Evolutionary conservation across 1,140 invertebrate genomes (phyloP), one percentile per base, ranked within the genome.

Genomic region (Hylaeus volcanicus): DNA sequence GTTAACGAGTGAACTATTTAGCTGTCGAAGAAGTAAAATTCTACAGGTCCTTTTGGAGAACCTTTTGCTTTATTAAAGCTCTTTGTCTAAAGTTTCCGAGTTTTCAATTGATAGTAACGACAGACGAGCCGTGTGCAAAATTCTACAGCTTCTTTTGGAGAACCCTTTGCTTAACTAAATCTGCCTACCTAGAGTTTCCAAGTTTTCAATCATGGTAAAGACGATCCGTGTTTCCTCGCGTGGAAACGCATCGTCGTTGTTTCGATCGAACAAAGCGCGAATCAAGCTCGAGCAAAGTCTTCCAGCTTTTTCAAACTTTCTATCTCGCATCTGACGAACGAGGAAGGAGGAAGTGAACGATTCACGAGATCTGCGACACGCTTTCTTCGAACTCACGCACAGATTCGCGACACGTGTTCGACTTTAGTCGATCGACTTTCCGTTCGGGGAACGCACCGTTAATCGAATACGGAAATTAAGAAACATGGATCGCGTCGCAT

Each of bases 391-490:
- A 51, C 26, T 26, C 26, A 41, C 2, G 5, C 14, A 56, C 15
- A 26, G 45, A 70, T 61, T 12, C 43, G 11, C 11, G 26, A 63
- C 12, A 37, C 48, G n/a, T 51, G 45, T 72, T 71, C 11, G 4
- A 39, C 26, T 15, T 76, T 48, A 12, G 14, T 1, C 9, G 45
- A 68, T 68, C n/a, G 8, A 26, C 3, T 68, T 68, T 68, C 26
- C 56, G 9, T 51, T 61, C 26, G 26, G n/a, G 26, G 73, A 64
- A 4, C 51, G 5, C n/a, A 53, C 26, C 64, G 26, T 53, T 64
- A 65, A 53, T 37, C 70, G 45, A 65, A 73, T 6, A 37, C 41
- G 45, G 53, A 43, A 64, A 72, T 72, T 55, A 37, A 55, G n/a
- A 6, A 15, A n/a, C 11, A 3, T 43, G 15, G 2, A 37, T 53